phyloP scores from a whole-genome alignment of 2,113 vertebrate species.

The Edolisoma coerulescens region DNA sequence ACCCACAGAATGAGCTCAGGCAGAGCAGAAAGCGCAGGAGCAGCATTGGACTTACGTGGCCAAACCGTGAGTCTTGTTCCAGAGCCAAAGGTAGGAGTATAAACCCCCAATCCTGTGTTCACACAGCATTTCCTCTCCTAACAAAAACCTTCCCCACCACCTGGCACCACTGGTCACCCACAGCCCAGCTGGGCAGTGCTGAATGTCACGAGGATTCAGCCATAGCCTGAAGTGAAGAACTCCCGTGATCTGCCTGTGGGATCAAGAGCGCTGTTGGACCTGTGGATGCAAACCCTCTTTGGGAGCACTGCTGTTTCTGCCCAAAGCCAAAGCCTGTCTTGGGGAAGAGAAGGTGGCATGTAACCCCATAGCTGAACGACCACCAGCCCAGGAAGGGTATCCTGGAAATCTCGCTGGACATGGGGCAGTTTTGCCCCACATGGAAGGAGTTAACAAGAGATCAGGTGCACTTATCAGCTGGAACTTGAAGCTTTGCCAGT shows the following conservation, averaged over 20 bases:
- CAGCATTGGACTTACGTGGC: too few relatives aligned
- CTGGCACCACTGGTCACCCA: not conserved
- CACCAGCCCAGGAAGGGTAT: not conserved
- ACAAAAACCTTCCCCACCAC: not conserved
- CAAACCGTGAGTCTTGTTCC: too few relatives aligned
- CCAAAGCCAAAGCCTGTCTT: not conserved
- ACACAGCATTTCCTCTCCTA: not conserved
- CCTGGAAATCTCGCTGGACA: fast-evolving
- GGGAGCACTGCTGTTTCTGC: not conserved
- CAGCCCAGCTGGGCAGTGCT: not conserved
- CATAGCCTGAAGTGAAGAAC: not conserved
- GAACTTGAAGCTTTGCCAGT: not conserved
- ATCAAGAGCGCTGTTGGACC: not conserved
- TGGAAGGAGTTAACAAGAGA: not conserved
- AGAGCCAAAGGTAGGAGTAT: not conserved
- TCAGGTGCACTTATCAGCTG: not conserved
- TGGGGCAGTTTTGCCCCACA: fast-evolving
- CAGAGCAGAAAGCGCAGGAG: too few relatives aligned
- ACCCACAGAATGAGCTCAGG: too few relatives aligned
- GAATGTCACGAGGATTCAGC: fast-evolving
- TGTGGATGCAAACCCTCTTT: not conserved
- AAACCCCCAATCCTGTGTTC: not conserved
- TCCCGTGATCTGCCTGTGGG: not conserved
- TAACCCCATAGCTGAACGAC: fast-evolving
- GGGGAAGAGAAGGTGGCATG: not conserved